phyloP scores from a whole-genome alignment of 1,140 invertebrate genomes.

The Macrocentrus cingulum region DNA sequence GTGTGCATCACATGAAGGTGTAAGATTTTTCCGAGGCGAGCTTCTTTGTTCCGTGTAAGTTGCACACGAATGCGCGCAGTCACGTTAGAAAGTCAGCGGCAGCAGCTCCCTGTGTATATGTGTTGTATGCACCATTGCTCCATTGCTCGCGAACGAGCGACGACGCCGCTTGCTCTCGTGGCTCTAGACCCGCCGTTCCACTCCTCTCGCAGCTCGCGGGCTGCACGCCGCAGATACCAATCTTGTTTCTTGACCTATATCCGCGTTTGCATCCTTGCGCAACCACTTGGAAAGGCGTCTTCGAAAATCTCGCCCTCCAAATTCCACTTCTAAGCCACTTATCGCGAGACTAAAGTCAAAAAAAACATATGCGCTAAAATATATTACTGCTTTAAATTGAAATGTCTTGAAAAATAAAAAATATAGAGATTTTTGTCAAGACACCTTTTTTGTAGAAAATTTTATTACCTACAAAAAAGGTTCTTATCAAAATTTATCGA shows the following conservation, averaged over 20 bases:
- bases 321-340: background rate
- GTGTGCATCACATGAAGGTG: conserved; percentile 9
- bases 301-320: conserved; percentile 42
- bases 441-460: no score
- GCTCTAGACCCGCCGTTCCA: background rate
- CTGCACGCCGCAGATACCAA: conserved; percentile 49
- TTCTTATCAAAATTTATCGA: no score
- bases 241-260: conserved; percentile 59
- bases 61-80: conserved; percentile 51
- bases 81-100: conserved; percentile 52
- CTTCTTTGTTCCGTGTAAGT: conserved; percentile 43
- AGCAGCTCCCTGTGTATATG: conserved; percentile 19
- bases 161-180: conserved; percentile 14
- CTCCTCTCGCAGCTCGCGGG: conserved; percentile 24
- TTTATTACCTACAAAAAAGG: no score
- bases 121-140: conserved; percentile 32
- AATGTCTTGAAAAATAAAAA: no score
- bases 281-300: conserved; percentile 48
- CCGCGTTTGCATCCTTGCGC: conserved; percentile 54
- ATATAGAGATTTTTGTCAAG: no score
- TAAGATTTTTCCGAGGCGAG: conserved; percentile 27
- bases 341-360: background rate
- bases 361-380: background rate
- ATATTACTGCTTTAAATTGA: background rate
- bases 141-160: conserved; percentile 20